Percentiles rank a stretch among this genome's conserved stretches.
Evolutionary conservation across 2,113 vertebrate genomes (phyloP).

Genomic region (Desmodus rotundus): DNA sequence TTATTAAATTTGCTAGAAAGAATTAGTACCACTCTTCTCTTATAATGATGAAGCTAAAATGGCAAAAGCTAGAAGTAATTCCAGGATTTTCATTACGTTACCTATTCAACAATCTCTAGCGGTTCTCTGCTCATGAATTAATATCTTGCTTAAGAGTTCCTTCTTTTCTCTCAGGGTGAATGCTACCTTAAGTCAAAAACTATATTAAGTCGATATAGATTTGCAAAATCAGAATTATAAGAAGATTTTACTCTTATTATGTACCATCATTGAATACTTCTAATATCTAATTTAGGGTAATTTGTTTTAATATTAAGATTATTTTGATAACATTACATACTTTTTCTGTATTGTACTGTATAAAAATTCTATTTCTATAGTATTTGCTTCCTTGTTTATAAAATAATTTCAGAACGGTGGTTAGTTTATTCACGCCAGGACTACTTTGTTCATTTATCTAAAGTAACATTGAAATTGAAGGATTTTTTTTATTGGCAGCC

Average conservation of each 20-base stretch:
- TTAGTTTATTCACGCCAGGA: slow-evolving; percentile 19
- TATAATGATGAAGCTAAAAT: slow-evolving; percentile 58
- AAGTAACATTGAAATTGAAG: neutral
- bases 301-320: slow-evolving; percentile 33
- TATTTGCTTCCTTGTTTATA: slow-evolving; percentile 9
- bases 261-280: neutral
- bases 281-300: slow-evolving; percentile 1
- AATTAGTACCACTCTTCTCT: slow-evolving; percentile 59
- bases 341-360: neutral
- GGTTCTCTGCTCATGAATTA: slow-evolving; percentile 42
- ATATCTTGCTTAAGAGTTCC: slow-evolving; percentile 1
- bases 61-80: slow-evolving; percentile 58
- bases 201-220: slow-evolving; percentile 22
- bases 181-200: neutral
- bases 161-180: neutral
- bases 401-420: neutral
- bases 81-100: slow-evolving; percentile 56
- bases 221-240: slow-evolving; percentile 36
- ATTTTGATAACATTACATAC: neutral
- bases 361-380: slow-evolving; percentile 41
- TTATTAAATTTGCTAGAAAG: slow-evolving; percentile 70
- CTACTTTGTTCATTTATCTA: slow-evolving; percentile 23
- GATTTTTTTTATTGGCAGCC: neutral
- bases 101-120: slow-evolving; percentile 17
- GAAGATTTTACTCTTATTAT: slow-evolving; percentile 27